Conservation (phyloP, 2,113 vertebrate species). For the Sturnira hondurensis region DNA sequence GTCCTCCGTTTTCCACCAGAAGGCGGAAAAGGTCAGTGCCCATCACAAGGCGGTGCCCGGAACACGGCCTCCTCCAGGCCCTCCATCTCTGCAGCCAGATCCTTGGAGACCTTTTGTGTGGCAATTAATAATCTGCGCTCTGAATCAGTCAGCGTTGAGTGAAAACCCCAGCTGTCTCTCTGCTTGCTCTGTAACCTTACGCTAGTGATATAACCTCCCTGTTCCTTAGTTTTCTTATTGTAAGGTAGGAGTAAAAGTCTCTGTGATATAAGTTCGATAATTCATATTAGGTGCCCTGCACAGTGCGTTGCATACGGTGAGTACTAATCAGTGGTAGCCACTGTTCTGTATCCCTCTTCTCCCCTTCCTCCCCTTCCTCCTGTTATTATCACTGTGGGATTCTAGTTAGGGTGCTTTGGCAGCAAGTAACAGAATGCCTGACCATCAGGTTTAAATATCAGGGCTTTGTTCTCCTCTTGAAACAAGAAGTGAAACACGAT, state of each 20-base stretch:
- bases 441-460: too few species aligned
- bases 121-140: background rate
- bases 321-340: background rate
- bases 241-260: background rate
- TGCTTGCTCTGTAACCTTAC: background rate
- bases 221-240: background rate
- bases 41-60: accelerated
- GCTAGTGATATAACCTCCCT: background rate
- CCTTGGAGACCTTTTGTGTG: accelerated
- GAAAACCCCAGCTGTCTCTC: background rate
- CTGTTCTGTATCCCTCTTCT: background rate
- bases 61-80: accelerated
- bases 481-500: background rate
- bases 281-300: accelerated
- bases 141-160: too few species aligned
- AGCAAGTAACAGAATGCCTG: background rate
- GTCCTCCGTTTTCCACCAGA: conserved; percentile 98
- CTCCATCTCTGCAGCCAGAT: accelerated
- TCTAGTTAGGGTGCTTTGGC: background rate
- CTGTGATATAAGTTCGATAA: accelerated
- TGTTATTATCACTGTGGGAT: accelerated
- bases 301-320: too few species aligned
- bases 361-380: too few species aligned
- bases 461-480: background rate
- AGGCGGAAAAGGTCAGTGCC: conserved; percentile 93